phyloP scores from a whole-genome alignment of 2,797 vertebrate species.

The Sorex maritimensis region DNA sequence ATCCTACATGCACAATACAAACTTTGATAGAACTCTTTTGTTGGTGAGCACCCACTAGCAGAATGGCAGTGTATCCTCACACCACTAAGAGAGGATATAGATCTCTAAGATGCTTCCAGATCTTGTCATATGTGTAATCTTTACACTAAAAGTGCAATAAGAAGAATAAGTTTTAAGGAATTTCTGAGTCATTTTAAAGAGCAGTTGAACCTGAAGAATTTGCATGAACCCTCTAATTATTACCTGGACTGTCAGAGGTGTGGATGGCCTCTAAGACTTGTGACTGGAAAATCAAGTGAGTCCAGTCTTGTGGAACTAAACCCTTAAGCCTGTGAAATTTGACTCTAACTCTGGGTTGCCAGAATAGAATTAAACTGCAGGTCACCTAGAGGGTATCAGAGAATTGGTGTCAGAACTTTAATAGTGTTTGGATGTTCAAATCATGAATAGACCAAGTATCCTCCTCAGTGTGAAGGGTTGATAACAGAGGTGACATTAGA shows the following conservation, averaged over 20 bases:
- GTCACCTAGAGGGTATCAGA: not conserved
- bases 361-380: not conserved
- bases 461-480: not conserved
- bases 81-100: not conserved
- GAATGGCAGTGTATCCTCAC: too few species aligned
- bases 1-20: too few species aligned
- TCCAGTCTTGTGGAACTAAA: not conserved
- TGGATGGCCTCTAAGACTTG: not conserved
- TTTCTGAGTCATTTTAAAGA: constrained; percentile 1
- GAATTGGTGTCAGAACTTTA: not conserved
- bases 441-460: not conserved
- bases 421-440: not conserved
- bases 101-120: not conserved
- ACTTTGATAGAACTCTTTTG: not conserved
- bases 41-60: not conserved
- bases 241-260: not conserved
- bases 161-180: not conserved
- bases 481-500: not conserved
- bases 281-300: not conserved
- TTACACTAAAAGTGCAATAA: not conserved
- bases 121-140: not conserved
- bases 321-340: not conserved
- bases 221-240: not conserved
- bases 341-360: not conserved
- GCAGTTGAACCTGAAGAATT: not conserved